Conservation (phyloP, 1,140 invertebrate genomes). For the Diuraphis noxia region DNA sequence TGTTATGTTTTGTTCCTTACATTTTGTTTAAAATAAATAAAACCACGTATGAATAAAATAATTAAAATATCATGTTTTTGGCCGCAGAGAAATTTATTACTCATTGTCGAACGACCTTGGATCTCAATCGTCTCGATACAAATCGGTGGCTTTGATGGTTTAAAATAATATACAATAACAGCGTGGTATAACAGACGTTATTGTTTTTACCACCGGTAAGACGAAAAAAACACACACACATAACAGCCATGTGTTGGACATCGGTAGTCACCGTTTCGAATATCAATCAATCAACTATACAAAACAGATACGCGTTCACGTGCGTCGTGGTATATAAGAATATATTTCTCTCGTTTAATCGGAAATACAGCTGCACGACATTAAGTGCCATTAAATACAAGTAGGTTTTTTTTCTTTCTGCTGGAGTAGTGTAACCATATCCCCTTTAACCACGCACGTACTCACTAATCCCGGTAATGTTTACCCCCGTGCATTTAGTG, state of each 20-base stretch:
- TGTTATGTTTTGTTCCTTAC: neutral
- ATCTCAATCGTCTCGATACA: neutral
- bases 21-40: neutral
- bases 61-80: slow-evolving; percentile 13
- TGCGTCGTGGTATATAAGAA: neutral
- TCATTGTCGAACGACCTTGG: neutral
- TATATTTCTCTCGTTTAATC: slow-evolving; percentile 30
- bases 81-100: slow-evolving; percentile 8
- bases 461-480: slow-evolving; percentile 41
- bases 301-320: slow-evolving; percentile 20
- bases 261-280: neutral
- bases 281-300: slow-evolving; percentile 29
- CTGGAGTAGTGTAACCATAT: neutral
- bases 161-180: neutral
- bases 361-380: slow-evolving; percentile 47
- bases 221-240: neutral
- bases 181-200: neutral
- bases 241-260: slow-evolving; percentile 25
- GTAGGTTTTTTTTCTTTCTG: neutral
- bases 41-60: neutral
- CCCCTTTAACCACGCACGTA: neutral
- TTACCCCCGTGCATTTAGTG: slow-evolving; percentile 9
- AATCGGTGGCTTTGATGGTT: neutral
- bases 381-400: slow-evolving; percentile 44
- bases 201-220: slow-evolving; percentile 8